Evolutionary conservation across 2,888 invertebrate species (phyloP).

Genomic region (Onthophagus sagittarius): DNA sequence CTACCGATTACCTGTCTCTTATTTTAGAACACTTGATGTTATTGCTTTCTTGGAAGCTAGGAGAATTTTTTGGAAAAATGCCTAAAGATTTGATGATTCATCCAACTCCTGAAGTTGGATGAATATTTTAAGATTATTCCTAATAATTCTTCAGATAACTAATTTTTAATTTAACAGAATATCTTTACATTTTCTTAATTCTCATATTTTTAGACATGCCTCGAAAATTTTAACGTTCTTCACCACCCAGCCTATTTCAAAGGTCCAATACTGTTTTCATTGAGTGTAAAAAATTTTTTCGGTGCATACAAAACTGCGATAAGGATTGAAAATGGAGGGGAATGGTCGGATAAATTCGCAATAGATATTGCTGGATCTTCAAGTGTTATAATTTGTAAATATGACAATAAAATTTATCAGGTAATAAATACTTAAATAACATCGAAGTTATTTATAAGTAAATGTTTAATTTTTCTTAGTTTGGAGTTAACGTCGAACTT

Average conservation of each 20-base stretch:
- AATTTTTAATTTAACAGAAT: too few relatives aligned
- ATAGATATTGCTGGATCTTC: constrained; percentile 97
- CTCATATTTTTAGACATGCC: constrained; percentile 54
- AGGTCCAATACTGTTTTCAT: constrained; percentile 89
- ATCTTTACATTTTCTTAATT: constrained; percentile 3
- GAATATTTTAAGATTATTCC: too few relatives aligned
- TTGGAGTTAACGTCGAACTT: constrained; percentile 90
- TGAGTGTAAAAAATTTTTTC: constrained; percentile 87
- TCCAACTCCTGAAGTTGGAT: too few relatives aligned
- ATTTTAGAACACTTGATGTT: too few relatives aligned
- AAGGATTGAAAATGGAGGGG: constrained; percentile 75
- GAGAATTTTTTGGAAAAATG: too few relatives aligned
- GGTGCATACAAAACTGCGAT: constrained; percentile 91
- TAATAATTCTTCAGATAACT: too few relatives aligned
- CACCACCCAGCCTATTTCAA: constrained; percentile 80
- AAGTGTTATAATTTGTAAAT: constrained; percentile 79
- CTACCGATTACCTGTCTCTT: too few relatives aligned
- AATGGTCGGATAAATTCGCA: constrained; percentile 97
- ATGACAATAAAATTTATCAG: constrained; percentile 65
- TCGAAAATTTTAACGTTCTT: constrained; percentile 73
- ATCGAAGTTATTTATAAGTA: too few relatives aligned
- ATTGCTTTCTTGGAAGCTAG: too few relatives aligned
- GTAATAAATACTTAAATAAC: constrained; percentile 44
- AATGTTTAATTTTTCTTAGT: constrained; percentile 52
- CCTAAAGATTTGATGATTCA: too few relatives aligned